Conservation (phyloP, 2,888 invertebrate genomes). For the Serripes groenlandicus region DNA sequence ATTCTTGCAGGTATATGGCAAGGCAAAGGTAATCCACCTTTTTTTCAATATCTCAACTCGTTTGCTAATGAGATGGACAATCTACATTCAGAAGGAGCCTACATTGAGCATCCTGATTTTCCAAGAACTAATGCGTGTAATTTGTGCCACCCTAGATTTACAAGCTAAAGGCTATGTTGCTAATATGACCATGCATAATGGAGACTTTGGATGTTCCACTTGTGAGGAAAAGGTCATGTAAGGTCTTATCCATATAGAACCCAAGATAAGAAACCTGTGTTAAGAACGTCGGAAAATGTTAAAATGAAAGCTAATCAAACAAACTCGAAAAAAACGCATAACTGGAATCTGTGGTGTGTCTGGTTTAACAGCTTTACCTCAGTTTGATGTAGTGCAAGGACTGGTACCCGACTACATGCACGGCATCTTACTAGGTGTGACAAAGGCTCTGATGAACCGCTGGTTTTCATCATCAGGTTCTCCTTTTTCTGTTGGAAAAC, state of each 20-base stretch:
- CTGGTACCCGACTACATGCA: slow-evolving; percentile 64
- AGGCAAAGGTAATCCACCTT: slow-evolving; percentile 63
- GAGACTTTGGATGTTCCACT: slow-evolving; percentile 54
- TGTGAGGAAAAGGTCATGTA: slow-evolving; percentile 64
- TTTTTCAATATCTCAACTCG: slow-evolving; percentile 12
- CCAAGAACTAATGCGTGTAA: neutral
- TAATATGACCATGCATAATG: slow-evolving; percentile 69
- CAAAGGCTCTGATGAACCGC: slow-evolving; percentile 41
- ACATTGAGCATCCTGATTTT: neutral
- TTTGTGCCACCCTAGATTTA: slow-evolving; percentile 13
- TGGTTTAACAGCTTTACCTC: slow-evolving; percentile 18
- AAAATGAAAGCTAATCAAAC: slow-evolving; percentile 19
- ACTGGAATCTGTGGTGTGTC: slow-evolving; percentile 49
- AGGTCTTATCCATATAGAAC: slow-evolving; percentile 39
- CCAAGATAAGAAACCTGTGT: neutral
- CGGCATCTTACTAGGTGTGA: slow-evolving; percentile 36
- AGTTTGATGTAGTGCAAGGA: slow-evolving; percentile 49
- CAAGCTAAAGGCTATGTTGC: slow-evolving; percentile 63
- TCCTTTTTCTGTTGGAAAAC: slow-evolving; percentile 51
- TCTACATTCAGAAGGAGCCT: slow-evolving; percentile 28
- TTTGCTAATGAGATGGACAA: slow-evolving; percentile 34
- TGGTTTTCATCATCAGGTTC: slow-evolving; percentile 50
- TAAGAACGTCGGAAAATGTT: slow-evolving; percentile 15
- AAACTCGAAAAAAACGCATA: slow-evolving; percentile 14
- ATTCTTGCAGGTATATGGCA: slow-evolving; percentile 61